Evolutionary conservation across 2,797 vertebrate species (phyloP), one percentile per base, ranked within the genome.

Genomic region (Phataginus tetradactyla): DNA sequence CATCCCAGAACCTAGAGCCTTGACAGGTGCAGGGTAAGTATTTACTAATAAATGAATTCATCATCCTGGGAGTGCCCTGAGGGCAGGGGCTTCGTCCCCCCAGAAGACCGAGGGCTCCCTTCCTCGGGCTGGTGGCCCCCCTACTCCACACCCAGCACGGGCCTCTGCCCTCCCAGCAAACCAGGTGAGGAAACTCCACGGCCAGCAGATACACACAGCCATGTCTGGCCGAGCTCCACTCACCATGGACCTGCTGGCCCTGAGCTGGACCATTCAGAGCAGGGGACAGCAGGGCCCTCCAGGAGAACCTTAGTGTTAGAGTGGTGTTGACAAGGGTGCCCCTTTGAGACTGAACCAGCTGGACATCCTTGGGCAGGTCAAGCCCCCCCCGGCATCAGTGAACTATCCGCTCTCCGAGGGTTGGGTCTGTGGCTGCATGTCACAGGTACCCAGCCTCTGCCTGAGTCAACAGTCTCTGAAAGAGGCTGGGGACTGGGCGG

Each of bases 151-250:
- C 63, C 57, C 49, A 72, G 77, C 77, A 72, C 2, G 0, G 53
- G 64, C 59, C 32, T 63, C 64, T 29, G 51, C 61, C 32, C 57
- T 72, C 75, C 25, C 2, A 45, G 57, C 74, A 68, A 68, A 45
- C 29, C n/a, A 37, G 59, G 37, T 3, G 23, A 66, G 27, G 39
- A 88, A 11, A 14, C 49, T 34, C 21, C 0, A 0, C 0, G 17
- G 71, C 53, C 25, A 5, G 45, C 10, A 21, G 37, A 21, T 29
- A 34, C 59, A 32, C 71, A n/a, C 7, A 11, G 74, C 49, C n/a
- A 7, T 3, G 15, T 8, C 42, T 27, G 45, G 34, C n/a, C 37
- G n/a, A 72, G 27, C 92, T 25, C 77, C 8, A 37, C n/a, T 3
- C 18, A 15, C 23, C 42, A 7, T 17, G 42, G 49, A 42, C 42